Evolutionary conservation across 2,888 invertebrate genomes (phyloP), one percentile per base, ranked within the genome.

Genomic region (Malacosoma neustria): DNA sequence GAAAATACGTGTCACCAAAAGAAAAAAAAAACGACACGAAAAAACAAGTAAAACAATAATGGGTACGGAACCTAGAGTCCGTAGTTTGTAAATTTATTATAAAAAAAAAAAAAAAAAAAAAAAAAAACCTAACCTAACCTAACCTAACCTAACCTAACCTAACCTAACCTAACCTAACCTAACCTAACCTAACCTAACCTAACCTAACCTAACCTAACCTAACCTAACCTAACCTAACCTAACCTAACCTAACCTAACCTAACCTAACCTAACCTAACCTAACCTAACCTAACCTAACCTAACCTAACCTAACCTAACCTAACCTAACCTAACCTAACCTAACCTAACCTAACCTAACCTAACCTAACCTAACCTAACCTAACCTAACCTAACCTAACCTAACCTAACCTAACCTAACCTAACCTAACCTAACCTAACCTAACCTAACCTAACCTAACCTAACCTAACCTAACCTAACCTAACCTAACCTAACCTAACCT

Each of bases 41-140:
- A n/a, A n/a, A n/a, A n/a, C n/a, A 14, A 32, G 22, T n/a, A n/a
- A n/a, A n/a, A n/a, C n/a, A n/a, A n/a, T n/a, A n/a, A n/a, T n/a
- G n/a, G n/a, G n/a, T n/a, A n/a, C n/a, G n/a, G n/a, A n/a, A n/a
- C n/a, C n/a, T n/a, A n/a, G n/a, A n/a, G n/a, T n/a, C n/a, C n/a
- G n/a, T n/a, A n/a, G n/a, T n/a, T n/a, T n/a, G n/a, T n/a, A n/a
- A n/a, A n/a, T n/a, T n/a, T n/a, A n/a, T n/a, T n/a, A n/a, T n/a
- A n/a, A n/a, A n/a, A n/a, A n/a, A n/a, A n/a, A n/a, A n/a, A n/a
- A n/a, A n/a, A n/a, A n/a, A n/a, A n/a, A n/a, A n/a, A n/a, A n/a
- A n/a, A n/a, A n/a, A n/a, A n/a, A n/a, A n/a, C n/a, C 36, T 39
- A 39, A 40, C 40, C 40, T 43, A 43, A 40, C 40, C 43, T 42